phyloP scores from a whole-genome alignment of 2,113 vertebrate genomes.

The Notothenia rossii region DNA sequence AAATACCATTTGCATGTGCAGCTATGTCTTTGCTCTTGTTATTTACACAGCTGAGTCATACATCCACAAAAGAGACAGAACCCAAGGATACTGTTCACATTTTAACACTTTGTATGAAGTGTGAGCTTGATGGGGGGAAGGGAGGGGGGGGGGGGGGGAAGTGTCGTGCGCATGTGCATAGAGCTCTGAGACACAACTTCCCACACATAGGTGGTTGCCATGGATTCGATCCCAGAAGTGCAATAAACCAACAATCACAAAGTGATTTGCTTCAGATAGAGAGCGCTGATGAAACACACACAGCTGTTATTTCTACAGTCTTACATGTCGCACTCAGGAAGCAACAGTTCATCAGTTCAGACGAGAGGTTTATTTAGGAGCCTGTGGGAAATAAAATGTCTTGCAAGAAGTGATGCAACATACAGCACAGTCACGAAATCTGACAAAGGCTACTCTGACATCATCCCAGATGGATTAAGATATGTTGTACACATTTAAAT shows the following conservation, averaged over 20 bases:
- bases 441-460: background rate
- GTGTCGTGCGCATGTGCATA: background rate
- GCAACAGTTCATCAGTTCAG: slow-evolving; percentile 16
- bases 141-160: no score
- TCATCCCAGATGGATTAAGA: background rate
- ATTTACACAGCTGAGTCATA: background rate
- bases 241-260: slow-evolving; percentile 36
- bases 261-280: slow-evolving; percentile 35
- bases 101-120: background rate
- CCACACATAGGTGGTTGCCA: slow-evolving; percentile 66
- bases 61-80: background rate
- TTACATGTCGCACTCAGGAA: slow-evolving; percentile 5
- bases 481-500: background rate
- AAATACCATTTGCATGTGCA: background rate
- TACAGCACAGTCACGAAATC: background rate
- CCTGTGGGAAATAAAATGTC: background rate
- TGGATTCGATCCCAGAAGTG: slow-evolving; percentile 69
- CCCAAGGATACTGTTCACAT: background rate
- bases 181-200: slow-evolving; percentile 14
- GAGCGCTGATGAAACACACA: background rate
- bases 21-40: background rate
- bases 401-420: background rate
- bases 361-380: background rate
- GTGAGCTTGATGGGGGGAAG: background rate
- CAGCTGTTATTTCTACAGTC: background rate